Evolutionary conservation across 2,113 vertebrate genomes (phyloP), one percentile per base, ranked within the genome.

Genomic region (Hylia prasina): DNA sequence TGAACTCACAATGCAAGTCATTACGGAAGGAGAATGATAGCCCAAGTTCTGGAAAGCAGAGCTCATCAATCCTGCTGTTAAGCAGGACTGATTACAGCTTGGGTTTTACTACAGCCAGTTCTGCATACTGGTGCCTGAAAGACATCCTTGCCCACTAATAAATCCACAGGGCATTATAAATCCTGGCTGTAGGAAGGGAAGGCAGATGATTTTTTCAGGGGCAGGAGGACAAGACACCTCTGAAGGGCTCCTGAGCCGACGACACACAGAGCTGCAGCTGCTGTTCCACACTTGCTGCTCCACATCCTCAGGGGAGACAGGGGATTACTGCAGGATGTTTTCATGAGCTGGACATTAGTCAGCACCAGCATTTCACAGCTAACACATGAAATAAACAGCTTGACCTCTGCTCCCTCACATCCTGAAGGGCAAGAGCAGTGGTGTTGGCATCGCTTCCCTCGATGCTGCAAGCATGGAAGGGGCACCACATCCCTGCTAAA

Each of bases 401-500:
- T 11, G 6, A 35, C 76, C 71, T 89, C 75, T 68, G 69, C 47
- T 44, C 69, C 31, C 35, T 61, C 23, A 23, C 14, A 28, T n/a
- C 27, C 51, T 11, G 5, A 42, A 45, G 28, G 19, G 2, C 12
- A 1, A 28, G 27, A 0, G 0, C 25, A 5, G 33, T 3, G 0
- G 12, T 0, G 11, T 2, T 13, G 14, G 42, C 23, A 28, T 10
- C 1, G 0, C 50, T 42, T 7, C 54, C 64, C 31, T 44, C 60
- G 8, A 6, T 2, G 2, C 2, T 0, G 27, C 0, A 0, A 21
- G 31, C 35, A 13, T 0, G 0, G 7, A 30, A 35, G 13, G 21
- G 21, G 22, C 23, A 63, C 15, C 1, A 9, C 23, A 6, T 8
- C 21, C 18, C 71, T 4, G 23, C 68, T 22, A 3, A 19, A 42